Evolutionary conservation across 2,888 invertebrate genomes (phyloP).

Genomic region (Drosophila lutescens): DNA sequence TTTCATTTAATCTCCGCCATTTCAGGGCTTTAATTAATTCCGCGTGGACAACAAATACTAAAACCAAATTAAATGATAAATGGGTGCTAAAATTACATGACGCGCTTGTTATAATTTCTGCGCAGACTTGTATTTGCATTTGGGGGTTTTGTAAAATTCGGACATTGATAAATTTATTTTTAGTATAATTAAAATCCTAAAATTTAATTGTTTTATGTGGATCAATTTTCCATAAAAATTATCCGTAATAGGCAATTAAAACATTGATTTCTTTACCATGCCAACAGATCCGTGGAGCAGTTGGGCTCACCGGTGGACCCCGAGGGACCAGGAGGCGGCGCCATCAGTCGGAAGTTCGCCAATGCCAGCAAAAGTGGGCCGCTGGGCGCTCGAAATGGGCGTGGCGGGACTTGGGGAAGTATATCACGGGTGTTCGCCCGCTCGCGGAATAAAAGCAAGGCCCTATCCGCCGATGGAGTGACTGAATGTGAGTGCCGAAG

Average conservation of each 20-base stretch:
- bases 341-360: slow-evolving; percentile 84
- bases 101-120: neutral
- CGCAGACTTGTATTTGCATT: neutral
- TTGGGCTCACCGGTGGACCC: slow-evolving; percentile 91
- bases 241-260: neutral
- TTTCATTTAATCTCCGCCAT: slow-evolving; percentile 23
- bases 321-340: slow-evolving; percentile 86
- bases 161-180: neutral
- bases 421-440: slow-evolving; percentile 95
- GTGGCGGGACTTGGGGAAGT: slow-evolving; percentile 94
- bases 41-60: slow-evolving; percentile 3
- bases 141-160: neutral
- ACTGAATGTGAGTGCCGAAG: slow-evolving; percentile 86
- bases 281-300: slow-evolving; percentile 88
- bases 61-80: slow-evolving; percentile 24
- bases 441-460: slow-evolving; percentile 92
- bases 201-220: too few relatives aligned
- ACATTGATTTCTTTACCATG: neutral
- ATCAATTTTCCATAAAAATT: too few relatives aligned
- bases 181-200: neutral
- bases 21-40: slow-evolving; percentile 15
- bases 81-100: slow-evolving; percentile 6
- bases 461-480: slow-evolving; percentile 83
- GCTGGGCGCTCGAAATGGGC: slow-evolving; percentile 85
- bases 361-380: slow-evolving; percentile 82